Evolutionary conservation across 2,888 invertebrate species (phyloP).

Genomic region (Xylocampa areola): DNA sequence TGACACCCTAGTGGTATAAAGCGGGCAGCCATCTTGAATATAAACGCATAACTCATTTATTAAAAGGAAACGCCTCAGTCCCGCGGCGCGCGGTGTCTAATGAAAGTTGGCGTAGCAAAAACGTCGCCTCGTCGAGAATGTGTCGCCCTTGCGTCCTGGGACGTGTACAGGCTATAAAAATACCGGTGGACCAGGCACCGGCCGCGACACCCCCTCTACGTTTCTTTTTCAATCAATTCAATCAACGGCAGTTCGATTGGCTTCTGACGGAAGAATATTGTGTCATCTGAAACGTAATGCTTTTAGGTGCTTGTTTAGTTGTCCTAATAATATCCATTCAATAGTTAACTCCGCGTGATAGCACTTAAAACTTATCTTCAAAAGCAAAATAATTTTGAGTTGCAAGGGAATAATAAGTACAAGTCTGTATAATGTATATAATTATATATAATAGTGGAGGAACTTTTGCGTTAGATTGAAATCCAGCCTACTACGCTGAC

Average conservation of each 20-base stretch:
- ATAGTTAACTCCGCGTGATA: background rate
- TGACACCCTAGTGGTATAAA: constrained; percentile 77
- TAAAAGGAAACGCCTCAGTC: constrained; percentile 85
- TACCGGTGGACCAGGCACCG: constrained; percentile 78
- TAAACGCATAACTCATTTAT: constrained; percentile 88
- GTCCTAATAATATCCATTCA: background rate
- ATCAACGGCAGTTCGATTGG: constrained; percentile 84
- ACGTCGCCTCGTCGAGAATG: constrained; percentile 86
- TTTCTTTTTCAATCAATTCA: constrained; percentile 88
- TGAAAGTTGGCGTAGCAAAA: constrained; percentile 88
- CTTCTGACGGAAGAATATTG: constrained; percentile 74
- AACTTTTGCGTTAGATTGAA: background rate
- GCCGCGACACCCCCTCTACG: constrained; percentile 73
- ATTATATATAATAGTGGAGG: background rate
- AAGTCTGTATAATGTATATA: no score
- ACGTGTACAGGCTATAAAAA: constrained; percentile 88
- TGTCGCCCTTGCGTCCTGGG: constrained; percentile 86
- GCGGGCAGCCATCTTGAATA: constrained; percentile 83
- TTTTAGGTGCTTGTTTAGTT: constrained; percentile 10
- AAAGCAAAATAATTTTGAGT: background rate
- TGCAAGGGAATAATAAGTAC: background rate
- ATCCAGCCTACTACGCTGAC: background rate
- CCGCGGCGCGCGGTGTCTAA: constrained; percentile 84
- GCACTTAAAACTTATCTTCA: background rate
- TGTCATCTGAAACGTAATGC: constrained; percentile 66